phyloP scores from a whole-genome alignment of 2,113 vertebrate species.

The Tyrannus savana region DNA sequence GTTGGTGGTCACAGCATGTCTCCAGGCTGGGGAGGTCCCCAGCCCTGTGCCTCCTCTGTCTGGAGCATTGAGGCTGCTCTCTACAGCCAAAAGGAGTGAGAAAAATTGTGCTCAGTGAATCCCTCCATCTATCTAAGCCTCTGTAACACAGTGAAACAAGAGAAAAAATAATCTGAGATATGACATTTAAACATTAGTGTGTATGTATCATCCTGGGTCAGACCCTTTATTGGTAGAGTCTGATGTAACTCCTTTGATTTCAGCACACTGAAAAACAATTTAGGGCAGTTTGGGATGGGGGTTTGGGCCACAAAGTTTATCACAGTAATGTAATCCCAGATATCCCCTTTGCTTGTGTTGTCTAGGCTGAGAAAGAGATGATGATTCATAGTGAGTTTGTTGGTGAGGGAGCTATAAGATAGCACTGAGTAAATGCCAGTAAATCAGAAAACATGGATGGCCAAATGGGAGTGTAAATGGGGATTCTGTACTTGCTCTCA shows the following conservation, averaged over 20 bases:
- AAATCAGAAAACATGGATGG: not conserved
- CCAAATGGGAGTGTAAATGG: not conserved
- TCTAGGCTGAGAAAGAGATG: not conserved
- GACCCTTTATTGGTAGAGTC: not conserved
- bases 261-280: not conserved
- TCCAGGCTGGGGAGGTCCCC: not conserved
- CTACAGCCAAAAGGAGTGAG: not conserved
- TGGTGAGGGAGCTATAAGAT: not conserved
- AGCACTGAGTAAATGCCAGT: not conserved
- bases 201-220: not conserved
- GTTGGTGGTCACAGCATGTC: not conserved
- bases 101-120: not conserved
- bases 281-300: not conserved
- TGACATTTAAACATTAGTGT: not conserved
- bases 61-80: not conserved
- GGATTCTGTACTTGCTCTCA: not conserved
- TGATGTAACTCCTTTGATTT: not conserved
- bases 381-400: not conserved
- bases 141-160: not conserved
- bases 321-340: not conserved
- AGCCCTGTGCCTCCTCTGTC: not conserved
- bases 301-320: not conserved
- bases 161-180: not conserved
- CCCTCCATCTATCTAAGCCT: not conserved
- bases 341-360: rapidly evolving